phyloP scores from a whole-genome alignment of 2,888 invertebrate species.

The Erpobdella octoculata region DNA sequence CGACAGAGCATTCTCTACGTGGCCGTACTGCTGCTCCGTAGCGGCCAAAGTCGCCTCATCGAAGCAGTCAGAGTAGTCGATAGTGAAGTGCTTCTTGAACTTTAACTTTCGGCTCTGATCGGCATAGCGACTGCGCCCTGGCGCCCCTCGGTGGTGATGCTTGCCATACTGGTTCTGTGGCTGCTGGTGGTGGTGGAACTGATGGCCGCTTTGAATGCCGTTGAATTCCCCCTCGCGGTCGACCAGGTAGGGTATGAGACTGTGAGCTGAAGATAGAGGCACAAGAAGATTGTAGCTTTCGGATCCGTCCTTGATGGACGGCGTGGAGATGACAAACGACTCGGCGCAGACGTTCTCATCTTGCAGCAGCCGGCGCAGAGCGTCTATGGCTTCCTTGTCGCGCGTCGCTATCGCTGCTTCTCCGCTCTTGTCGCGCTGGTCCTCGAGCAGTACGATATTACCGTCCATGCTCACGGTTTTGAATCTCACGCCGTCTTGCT shows the following conservation, averaged over 20 bases:
- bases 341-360: constrained; percentile 4
- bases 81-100: constrained; percentile 20
- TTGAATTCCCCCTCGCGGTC: background rate
- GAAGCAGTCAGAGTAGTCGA: constrained; percentile 12
- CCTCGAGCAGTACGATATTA: background rate
- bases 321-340: constrained; percentile 15
- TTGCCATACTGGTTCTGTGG: background rate
- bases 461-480: background rate
- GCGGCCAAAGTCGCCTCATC: background rate
- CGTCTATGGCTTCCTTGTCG: constrained; percentile 2
- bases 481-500: background rate
- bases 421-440: background rate
- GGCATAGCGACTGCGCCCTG: background rate
- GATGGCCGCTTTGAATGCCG: background rate
- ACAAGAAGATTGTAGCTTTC: constrained; percentile 11
- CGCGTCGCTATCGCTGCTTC: background rate
- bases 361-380: background rate
- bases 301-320: constrained; percentile 7
- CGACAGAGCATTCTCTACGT: background rate
- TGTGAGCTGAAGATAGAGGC: constrained; percentile 13
- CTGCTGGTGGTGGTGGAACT: background rate
- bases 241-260: constrained; percentile 3
- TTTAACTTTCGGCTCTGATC: background rate
- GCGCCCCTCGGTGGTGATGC: background rate
- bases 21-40: background rate